These are phyloP conservation scores for Zoroaster sp. DNA, from an alignment of 53 echinoderm and acorn worm genomes.

Conservation along the genomic window DNA sequence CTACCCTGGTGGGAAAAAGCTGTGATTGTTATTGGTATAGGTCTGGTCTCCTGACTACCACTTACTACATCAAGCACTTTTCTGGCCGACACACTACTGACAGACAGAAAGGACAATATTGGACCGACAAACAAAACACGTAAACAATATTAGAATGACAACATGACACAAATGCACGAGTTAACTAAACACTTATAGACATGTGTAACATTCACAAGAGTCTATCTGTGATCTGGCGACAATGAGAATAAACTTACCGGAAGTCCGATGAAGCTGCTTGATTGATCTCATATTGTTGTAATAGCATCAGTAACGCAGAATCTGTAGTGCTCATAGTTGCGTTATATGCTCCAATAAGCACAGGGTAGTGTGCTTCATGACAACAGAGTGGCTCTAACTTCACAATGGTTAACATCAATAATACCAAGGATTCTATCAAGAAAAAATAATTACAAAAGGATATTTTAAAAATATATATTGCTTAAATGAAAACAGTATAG, in stretches of 20 bases:
- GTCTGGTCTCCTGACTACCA: too few relatives aligned
- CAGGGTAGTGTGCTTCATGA: constrained; percentile 73
- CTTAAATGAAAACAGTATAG: not conserved
- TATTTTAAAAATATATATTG: too few relatives aligned
- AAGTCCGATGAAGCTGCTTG: constrained; percentile 68
- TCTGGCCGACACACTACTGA: too few relatives aligned
- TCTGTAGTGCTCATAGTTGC: constrained; percentile 68
- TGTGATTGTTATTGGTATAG: too few relatives aligned
- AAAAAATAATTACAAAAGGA: not conserved
- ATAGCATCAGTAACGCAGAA: constrained; percentile 62
- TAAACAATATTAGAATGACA: too few relatives aligned
- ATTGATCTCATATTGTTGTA: constrained; percentile 85
- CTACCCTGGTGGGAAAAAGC: too few relatives aligned
- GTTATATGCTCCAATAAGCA: constrained; percentile 82
- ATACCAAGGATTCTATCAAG: constrained; percentile 63
- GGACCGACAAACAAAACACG: too few relatives aligned
- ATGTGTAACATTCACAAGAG: not conserved
- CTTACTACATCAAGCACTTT: too few relatives aligned
- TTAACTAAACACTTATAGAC: too few relatives aligned
- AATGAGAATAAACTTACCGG: constrained; percentile 50
- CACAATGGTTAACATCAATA: constrained; percentile 61
- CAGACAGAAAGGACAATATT: too few relatives aligned
- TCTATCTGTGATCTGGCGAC: not conserved
- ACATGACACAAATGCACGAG: too few relatives aligned
- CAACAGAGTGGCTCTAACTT: constrained; percentile 74